Conservation (phyloP, 2,888 invertebrate genomes). For the Oeneis ivallda region DNA sequence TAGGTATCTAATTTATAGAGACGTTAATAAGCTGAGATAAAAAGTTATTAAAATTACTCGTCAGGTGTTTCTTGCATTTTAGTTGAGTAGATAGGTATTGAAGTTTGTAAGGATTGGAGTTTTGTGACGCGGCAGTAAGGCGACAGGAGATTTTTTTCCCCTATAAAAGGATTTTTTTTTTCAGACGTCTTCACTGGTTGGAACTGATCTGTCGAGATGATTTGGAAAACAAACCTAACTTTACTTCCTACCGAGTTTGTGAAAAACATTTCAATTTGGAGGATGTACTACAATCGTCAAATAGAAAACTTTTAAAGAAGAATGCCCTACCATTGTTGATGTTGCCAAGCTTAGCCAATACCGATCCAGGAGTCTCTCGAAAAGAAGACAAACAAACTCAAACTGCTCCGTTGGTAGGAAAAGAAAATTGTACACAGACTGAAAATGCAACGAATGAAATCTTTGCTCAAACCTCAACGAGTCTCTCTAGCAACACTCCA, state of each 20-base stretch:
- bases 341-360: not conserved
- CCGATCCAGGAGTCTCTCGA: not conserved
- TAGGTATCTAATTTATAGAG: too few species aligned
- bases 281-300: slow-evolving; percentile 3
- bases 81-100: too few species aligned
- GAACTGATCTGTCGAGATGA: not conserved
- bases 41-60: too few species aligned
- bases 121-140: too few species aligned
- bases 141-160: slow-evolving; percentile 1
- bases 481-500: too few species aligned
- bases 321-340: slow-evolving; percentile 4
- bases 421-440: too few species aligned
- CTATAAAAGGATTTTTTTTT: slow-evolving; percentile 4
- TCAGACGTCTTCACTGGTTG: slow-evolving; percentile 6
- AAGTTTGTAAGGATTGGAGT: too few species aligned
- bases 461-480: too few species aligned
- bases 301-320: slow-evolving; percentile 8
- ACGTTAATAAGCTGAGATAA: too few species aligned
- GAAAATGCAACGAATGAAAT: too few species aligned
- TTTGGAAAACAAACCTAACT: slow-evolving; percentile 6
- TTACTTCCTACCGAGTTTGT: not conserved
- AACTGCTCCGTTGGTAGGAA: not conserved
- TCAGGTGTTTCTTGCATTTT: too few species aligned
- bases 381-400: slow-evolving; percentile 9
- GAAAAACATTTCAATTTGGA: slow-evolving; percentile 2